A percentile compares a stretch with the other conserved stretches of the same genome.
Conservation (phyloP, 2,797 vertebrate genomes). For the Huso huso region DNA sequence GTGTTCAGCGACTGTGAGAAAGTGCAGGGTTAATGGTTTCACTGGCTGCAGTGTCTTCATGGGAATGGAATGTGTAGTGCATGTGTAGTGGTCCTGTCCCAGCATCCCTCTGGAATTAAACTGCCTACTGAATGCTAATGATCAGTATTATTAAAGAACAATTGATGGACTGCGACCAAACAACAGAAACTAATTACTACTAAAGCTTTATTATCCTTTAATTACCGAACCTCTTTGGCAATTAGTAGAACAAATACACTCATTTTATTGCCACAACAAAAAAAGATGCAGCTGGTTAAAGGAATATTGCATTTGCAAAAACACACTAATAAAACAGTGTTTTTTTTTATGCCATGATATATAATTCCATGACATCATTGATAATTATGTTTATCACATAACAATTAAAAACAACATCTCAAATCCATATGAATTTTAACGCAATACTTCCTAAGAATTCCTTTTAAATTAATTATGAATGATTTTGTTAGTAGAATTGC, state of each 20-base stretch:
- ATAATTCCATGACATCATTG: no score
- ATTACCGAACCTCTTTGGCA: conserved; percentile 71
- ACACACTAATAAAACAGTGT: conserved; percentile 9
- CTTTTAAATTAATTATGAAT: no score
- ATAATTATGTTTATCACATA: no score
- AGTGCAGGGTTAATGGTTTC: conserved; percentile 45
- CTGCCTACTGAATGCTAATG: conserved; percentile 77
- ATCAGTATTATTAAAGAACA: conserved; percentile 88
- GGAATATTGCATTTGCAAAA: conserved; percentile 14
- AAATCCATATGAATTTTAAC: no score
- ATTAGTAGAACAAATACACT: conserved; percentile 48
- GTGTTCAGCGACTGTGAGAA: background rate
- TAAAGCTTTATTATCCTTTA: conserved; percentile 84
- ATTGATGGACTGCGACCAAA: conserved; percentile 84
- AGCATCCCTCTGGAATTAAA: conserved; percentile 68
- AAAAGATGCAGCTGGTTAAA: conserved; percentile 6
- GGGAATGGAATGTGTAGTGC: conserved; percentile 95
- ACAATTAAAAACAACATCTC: no score
- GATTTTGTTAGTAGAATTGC: no score
- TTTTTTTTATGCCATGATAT: conserved; percentile 7
- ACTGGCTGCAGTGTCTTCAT: conserved; percentile 73
- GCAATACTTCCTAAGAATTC: no score
- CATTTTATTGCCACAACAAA: conserved; percentile 1
- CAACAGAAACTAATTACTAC: conserved; percentile 89
- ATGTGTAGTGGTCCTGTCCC: conserved; percentile 67